phyloP scores from a whole-genome alignment of 2,797 vertebrate genomes.

The Coilia nasus region DNA sequence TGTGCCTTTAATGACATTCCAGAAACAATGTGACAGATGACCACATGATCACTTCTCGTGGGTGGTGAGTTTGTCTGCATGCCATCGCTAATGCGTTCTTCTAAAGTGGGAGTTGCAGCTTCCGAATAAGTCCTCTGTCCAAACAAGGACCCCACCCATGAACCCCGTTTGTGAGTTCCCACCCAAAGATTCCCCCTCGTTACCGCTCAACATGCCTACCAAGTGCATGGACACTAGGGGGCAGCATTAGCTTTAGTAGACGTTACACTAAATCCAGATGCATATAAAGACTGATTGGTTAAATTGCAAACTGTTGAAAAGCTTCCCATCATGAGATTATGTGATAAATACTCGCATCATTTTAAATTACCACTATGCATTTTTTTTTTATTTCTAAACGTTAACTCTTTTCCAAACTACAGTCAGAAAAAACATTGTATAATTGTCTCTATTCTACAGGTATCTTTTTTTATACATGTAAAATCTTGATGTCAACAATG shows the following conservation, averaged over 20 bases:
- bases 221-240: background rate
- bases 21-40: background rate
- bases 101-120: background rate
- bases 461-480: background rate
- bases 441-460: background rate
- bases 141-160: constrained; percentile 15
- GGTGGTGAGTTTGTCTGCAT: background rate
- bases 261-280: background rate
- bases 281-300: background rate
- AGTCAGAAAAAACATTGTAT: background rate
- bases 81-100: background rate
- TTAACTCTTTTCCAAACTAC: background rate
- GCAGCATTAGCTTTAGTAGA: background rate
- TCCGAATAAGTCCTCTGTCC: constrained; percentile 8
- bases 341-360: background rate
- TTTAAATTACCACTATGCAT: background rate
- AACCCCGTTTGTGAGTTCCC: background rate
- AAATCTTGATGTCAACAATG: background rate
- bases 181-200: background rate
- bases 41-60: background rate
- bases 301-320: background rate
- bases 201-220: background rate
- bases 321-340: background rate
- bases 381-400: background rate
- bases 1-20: background rate